Evolutionary conservation across 2,797 vertebrate species (phyloP).

Genomic region (Limosa lapponica): DNA sequence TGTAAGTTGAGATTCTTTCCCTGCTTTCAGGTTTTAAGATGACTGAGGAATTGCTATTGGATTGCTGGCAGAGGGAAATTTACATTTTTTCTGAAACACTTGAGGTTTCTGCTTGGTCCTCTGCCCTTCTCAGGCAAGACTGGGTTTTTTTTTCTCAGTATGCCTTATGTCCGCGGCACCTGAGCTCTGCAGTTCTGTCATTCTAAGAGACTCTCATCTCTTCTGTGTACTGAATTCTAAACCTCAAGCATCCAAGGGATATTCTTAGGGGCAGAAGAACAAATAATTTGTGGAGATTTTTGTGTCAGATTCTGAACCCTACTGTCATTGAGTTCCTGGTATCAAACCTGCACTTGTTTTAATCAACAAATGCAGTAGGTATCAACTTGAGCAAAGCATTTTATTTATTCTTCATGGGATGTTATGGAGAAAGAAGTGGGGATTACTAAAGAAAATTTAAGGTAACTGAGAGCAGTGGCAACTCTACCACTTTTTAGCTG

Average conservation of each 20-base stretch:
- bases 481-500: background rate
- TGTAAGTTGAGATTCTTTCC: background rate
- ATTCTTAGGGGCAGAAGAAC: background rate
- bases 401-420: background rate
- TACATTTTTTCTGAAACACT: background rate
- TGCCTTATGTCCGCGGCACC: accelerated
- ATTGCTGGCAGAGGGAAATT: background rate
- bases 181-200: background rate
- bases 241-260: background rate
- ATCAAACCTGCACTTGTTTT: background rate
- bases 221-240: background rate
- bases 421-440: background rate
- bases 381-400: background rate
- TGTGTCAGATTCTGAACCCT: background rate
- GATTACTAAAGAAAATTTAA: background rate
- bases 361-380: background rate
- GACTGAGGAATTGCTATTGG: background rate
- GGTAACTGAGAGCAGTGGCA: background rate
- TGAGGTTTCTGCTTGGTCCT: background rate
- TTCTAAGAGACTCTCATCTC: background rate
- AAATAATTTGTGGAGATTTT: background rate
- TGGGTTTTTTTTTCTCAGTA: background rate
- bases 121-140: background rate
- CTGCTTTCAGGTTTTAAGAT: background rate
- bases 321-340: background rate